phyloP scores from a whole-genome alignment of 2,797 vertebrate species.

The Hydrocynus forskahlii region DNA sequence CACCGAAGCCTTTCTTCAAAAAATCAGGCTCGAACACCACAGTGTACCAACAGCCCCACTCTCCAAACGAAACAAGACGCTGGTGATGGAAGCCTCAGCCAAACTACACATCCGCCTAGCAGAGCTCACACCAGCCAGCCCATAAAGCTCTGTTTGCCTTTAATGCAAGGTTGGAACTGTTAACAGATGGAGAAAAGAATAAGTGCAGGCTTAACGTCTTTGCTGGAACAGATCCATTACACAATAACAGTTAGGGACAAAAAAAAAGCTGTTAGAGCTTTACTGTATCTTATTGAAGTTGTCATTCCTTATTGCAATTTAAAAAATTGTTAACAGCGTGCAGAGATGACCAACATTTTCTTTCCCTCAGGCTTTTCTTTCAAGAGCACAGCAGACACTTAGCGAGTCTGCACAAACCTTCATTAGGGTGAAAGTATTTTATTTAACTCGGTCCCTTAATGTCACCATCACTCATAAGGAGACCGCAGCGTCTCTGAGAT shows the following conservation, averaged over 20 bases:
- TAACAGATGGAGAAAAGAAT: slow-evolving; percentile 24
- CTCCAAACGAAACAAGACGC: slow-evolving; percentile 47
- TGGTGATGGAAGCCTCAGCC: slow-evolving; percentile 32
- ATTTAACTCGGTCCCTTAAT: slow-evolving; percentile 14
- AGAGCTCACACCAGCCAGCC: slow-evolving; percentile 26
- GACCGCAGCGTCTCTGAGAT: slow-evolving; percentile 3
- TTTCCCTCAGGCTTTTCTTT: not conserved
- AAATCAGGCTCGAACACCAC: slow-evolving; percentile 17
- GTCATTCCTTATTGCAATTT: not conserved
- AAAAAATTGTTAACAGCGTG: slow-evolving; percentile 3
- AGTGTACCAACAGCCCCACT: slow-evolving; percentile 23
- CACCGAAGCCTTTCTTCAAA: slow-evolving; percentile 5
- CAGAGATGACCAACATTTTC: not conserved
- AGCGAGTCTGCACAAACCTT: not conserved
- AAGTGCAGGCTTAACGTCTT: not conserved
- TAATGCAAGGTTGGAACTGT: slow-evolving; percentile 3
- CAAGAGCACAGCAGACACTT: slow-evolving; percentile 3
- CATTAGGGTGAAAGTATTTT: slow-evolving; percentile 5
- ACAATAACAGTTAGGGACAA: slow-evolving; percentile 1
- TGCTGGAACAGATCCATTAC: slow-evolving; percentile 7
- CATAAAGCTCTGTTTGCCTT: slow-evolving; percentile 32
- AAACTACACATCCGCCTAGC: slow-evolving; percentile 36
- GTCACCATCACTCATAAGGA: slow-evolving; percentile 2
- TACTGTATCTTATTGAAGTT: not conserved
- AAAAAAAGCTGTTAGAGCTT: slow-evolving; percentile 29